A percentile compares a stretch with the other conserved stretches of the same genome.
These are phyloP conservation scores for Agrochola macilenta DNA, from an alignment of 2,888 invertebrate species.

Conservation along the genomic window DNA sequence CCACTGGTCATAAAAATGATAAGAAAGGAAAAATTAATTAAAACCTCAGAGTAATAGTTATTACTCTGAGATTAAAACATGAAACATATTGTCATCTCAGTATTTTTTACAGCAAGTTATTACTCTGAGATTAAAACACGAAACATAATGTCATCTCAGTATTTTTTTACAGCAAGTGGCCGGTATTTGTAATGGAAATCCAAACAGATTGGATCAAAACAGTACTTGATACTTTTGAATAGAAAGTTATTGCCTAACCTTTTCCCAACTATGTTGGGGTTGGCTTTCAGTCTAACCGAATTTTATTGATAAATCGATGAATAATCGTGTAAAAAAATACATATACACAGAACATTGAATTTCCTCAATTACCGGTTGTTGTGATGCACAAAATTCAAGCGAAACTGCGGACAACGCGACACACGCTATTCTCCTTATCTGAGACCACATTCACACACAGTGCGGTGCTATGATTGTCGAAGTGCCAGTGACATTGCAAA, in stretches of 20 bases:
- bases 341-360: too few relatives aligned
- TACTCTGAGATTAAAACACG: too few relatives aligned
- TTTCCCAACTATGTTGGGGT: not conserved
- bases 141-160: too few relatives aligned
- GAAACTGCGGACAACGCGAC: not conserved
- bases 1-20: not conserved
- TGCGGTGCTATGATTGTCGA: not conserved
- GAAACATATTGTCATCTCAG: too few relatives aligned
- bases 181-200: too few relatives aligned
- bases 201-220: not conserved
- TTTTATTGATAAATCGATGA: not conserved
- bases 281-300: not conserved
- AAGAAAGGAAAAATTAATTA: not conserved
- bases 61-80: too few relatives aligned
- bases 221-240: not conserved
- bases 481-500: not conserved
- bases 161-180: not conserved
- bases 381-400: not conserved
- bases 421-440: not conserved
- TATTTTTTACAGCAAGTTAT: too few relatives aligned
- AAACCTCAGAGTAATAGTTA: too few relatives aligned
- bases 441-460: not conserved
- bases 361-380: not conserved
- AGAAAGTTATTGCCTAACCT: not conserved
- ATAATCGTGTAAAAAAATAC: not conserved